phyloP scores from a whole-genome alignment of 2,113 vertebrate genomes.

The Sorex araneus region DNA sequence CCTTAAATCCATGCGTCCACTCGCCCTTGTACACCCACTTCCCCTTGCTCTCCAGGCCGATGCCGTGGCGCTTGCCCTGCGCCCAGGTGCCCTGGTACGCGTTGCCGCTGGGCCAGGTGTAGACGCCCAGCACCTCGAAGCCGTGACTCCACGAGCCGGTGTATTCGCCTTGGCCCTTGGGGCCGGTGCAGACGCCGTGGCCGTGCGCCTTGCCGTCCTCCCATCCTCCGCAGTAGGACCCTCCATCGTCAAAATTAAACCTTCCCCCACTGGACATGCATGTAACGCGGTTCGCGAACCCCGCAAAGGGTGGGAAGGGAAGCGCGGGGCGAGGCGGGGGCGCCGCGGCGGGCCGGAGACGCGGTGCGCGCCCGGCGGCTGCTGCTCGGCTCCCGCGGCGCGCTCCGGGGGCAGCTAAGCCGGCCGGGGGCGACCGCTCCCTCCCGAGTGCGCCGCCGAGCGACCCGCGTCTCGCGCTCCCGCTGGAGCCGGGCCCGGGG shows the following conservation, averaged over 20 bases:
- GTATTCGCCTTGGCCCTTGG: constrained; percentile 99
- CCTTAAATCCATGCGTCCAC: constrained; percentile 99
- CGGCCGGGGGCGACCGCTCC: constrained; percentile 83
- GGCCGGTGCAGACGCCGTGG: constrained; percentile 99
- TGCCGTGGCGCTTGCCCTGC: constrained; percentile 98
- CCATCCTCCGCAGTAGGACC: constrained; percentile 99
- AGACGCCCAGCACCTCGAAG: constrained; percentile 99
- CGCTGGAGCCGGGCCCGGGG: constrained; percentile 86
- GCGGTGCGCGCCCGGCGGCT: constrained; percentile 5
- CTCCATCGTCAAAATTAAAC: constrained; percentile 99
- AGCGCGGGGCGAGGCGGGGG: constrained; percentile 59
- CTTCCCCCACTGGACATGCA: constrained; percentile 95
- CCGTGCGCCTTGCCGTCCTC: constrained; percentile 99
- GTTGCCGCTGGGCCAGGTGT: constrained; percentile 99
- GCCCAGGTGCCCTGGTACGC: constrained; percentile 99
- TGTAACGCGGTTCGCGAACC: constrained; percentile 94
- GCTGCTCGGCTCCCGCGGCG: constrained; percentile 44
- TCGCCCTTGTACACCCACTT: constrained; percentile 99
- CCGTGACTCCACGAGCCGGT: constrained; percentile 98
- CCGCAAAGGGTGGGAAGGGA: constrained; percentile 86
- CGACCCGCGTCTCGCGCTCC: constrained; percentile 88
- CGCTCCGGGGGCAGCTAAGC: constrained; percentile 75
- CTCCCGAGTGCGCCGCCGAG: constrained; percentile 83
- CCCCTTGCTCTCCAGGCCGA: constrained; percentile 98
- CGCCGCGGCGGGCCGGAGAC: constrained; percentile 3